These are phyloP conservation scores for Orthosia gracilis DNA, from an alignment of 2,888 invertebrate species.

Conservation along the genomic window DNA sequence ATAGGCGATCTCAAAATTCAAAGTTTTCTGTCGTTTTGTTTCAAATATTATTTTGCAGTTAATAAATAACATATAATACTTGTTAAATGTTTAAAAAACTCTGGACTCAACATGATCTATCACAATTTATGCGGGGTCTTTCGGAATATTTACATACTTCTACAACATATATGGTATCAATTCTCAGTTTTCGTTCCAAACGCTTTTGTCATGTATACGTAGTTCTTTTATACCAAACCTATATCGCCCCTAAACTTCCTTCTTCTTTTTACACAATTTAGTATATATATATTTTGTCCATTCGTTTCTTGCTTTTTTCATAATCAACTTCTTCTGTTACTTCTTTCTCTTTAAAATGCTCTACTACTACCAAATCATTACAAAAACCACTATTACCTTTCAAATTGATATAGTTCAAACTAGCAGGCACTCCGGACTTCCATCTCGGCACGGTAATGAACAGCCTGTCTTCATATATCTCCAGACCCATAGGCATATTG, in stretches of 20 bases:
- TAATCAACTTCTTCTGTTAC: not conserved
- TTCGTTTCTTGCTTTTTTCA: not conserved
- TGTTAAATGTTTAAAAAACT: too few species aligned
- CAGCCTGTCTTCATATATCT: conserved; percentile 93
- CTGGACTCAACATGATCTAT: not conserved
- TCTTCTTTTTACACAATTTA: not conserved
- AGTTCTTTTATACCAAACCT: not conserved
- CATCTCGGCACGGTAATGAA: conserved; percentile 95
- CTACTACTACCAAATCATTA: not conserved
- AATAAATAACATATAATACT: too few species aligned
- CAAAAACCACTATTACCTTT: conserved; percentile 88
- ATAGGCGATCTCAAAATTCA: not conserved
- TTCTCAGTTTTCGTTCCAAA: not conserved
- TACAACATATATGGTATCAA: not conserved
- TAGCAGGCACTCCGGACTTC: conserved; percentile 94
- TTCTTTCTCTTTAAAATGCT: not conserved
- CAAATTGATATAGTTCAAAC: conserved; percentile 93
- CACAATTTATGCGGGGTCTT: not conserved
- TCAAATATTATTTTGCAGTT: too few species aligned
- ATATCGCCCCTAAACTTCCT: not conserved
- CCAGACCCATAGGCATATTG: conserved; percentile 94
- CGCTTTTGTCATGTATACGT: not conserved
- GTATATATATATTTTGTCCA: not conserved
- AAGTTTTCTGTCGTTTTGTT: too few species aligned
- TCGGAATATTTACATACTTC: not conserved